phyloP scores from a whole-genome alignment of 2,797 vertebrate genomes.

The Poeciliopsis gracilis region DNA sequence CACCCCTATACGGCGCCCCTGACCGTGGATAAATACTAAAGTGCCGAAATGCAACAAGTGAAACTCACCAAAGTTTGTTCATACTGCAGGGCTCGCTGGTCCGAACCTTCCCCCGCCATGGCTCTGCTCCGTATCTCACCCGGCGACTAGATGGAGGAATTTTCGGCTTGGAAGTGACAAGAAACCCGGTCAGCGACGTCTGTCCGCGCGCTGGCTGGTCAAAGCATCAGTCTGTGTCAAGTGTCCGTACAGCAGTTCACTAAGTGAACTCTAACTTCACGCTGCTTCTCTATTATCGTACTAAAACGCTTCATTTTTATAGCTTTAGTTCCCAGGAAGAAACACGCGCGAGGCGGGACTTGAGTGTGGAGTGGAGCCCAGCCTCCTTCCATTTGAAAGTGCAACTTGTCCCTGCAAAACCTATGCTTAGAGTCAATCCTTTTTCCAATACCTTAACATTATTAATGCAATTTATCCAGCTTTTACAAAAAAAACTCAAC shows the following conservation, averaged over 20 bases:
- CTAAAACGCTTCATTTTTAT: slow-evolving; percentile 79
- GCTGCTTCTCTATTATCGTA: slow-evolving; percentile 28
- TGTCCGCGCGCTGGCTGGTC: slow-evolving; percentile 14
- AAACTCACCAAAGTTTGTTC: slow-evolving; percentile 96
- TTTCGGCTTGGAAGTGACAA: slow-evolving; percentile 30
- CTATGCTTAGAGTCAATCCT: too few species aligned
- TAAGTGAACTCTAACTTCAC: slow-evolving; percentile 38
- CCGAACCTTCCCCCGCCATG: slow-evolving; percentile 85
- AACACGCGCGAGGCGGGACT: slow-evolving; percentile 74
- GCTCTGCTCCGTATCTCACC: slow-evolving; percentile 46
- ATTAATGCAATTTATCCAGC: too few species aligned
- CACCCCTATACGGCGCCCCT: too few species aligned
- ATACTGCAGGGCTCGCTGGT: slow-evolving; percentile 93
- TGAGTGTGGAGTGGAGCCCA: slow-evolving; percentile 27
- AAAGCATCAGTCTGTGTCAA: slow-evolving; percentile 26
- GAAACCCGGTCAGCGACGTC: slow-evolving; percentile 26
- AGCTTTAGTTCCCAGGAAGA: slow-evolving; percentile 52
- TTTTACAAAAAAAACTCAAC: too few species aligned
- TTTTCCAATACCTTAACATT: too few species aligned
- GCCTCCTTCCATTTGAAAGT: slow-evolving; percentile 43
- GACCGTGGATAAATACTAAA: slow-evolving; percentile 36
- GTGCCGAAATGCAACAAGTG: slow-evolving; percentile 41
- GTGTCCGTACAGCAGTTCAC: slow-evolving; percentile 26
- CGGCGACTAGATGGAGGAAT: slow-evolving; percentile 32
- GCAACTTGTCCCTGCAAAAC: too few species aligned